Base-by-base conservation (phyloP, 1,140 invertebrate genomes). In the Trichonephila clavata region DNA sequence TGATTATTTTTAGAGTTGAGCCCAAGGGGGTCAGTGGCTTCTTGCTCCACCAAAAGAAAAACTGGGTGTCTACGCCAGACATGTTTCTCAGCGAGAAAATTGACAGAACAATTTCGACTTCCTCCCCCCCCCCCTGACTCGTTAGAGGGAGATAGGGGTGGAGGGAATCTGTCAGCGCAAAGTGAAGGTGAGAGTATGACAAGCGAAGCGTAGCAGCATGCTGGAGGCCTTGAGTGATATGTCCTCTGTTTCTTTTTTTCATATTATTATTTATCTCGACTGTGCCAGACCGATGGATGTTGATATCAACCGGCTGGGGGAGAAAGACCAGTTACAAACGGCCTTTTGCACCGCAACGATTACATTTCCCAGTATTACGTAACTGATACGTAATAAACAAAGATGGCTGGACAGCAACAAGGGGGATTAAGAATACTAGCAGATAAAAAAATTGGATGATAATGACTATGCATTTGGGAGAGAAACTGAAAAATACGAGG, bases 71-170 rank as follows among this genome's bases (percentile, higher is more conserved):
- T 77, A 77, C 71, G 71, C 71, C 71, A 77, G 71, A 77, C 71
- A 77, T 77, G 71, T 77, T 77, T 77, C 71, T 77, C 71, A 77
- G 71, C 71, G 71, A 27, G 71, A 77, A 77, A 77, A 77, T 77
- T 77, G 71, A 77, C 71, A 77, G 71, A 77, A 77, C 71, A 77
- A 77, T 77, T 77, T 77, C 71, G 32, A 77, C 71, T 77, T 39
- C 27, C 32, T 39, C 71, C 61, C 60, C 61, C 61, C n/a, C 50
- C 6, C 50, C 50, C 50, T 50, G 50, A 63, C 61, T 63, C 21
- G 61, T 63, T 77, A 77, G 27, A 77, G 71, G 32, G 14, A 39
- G 50, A 50, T 13, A 50, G 50, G 71, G 71, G 71, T 77, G 71
- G 27, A 14, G 71, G 71, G 27, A 18, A 77, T 27, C 18, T 77